Base-by-base conservation (phyloP, 2,888 invertebrate species). In the Caenorhabditis virilis region DNA sequence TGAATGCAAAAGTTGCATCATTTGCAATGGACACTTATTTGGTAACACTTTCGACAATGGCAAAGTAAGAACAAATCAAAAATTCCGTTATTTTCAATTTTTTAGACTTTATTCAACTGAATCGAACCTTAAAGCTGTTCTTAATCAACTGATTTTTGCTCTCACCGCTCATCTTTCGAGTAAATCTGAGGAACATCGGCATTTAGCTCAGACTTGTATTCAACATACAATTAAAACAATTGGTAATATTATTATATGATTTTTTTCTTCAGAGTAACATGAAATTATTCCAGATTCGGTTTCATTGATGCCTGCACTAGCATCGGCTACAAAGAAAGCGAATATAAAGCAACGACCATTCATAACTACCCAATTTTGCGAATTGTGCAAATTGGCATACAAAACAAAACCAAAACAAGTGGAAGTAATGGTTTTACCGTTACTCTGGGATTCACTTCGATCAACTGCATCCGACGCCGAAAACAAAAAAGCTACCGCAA, bases 141-240 rank as follows among this genome's bases (percentile, higher is more conserved):
- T 75, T 41, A 72, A 70, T 36, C 74, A 75, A 25, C 42, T 75
- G 16, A 38, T 60, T 16, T 62, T 71, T 39, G 61, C 70, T 9
- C 48, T 75, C 18, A 64, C 68, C 20, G 58, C 69, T 2, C 72
- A 72, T 55, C 61, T 75, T 7, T 69, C 74, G n/a, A 67, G 68
- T 30, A 68, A 72, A 49, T 70, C 69, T n/a, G 74, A 75, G 38
- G 74, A 75, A 27, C 72, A 69, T 23, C 59, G 64, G 26, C 70
- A 75, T 27, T 43, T 71, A 2, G 72, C 74, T 2, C 57, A 63
- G 23, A 56, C 61, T 1, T 64, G 68, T 26, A 57, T 75, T 16
- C 46, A 63, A 26, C 59, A 72, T 18, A 67, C 72, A 1, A 55
- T 75, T 9, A 50, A 45, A 2, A 53, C 62, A 27, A 71, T 75